These are phyloP conservation scores for Myrmecobius fasciatus DNA, from an alignment of 2,113 vertebrate species.

Conservation along the genomic window DNA sequence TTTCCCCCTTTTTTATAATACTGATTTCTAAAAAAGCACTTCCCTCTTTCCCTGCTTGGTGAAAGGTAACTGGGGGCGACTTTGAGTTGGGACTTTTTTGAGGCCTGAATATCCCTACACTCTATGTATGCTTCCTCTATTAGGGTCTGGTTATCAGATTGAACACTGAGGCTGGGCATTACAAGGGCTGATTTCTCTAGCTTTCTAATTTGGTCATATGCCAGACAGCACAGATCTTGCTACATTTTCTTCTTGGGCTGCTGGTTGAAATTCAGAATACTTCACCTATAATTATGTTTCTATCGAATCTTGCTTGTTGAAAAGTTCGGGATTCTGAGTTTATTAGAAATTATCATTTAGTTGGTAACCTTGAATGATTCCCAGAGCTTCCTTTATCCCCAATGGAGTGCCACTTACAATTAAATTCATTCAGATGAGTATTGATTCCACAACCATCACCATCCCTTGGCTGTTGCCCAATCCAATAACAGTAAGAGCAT, in stretches of 20 bases:
- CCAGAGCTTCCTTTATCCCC: slow-evolving; percentile 71
- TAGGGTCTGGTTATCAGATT: slow-evolving; percentile 12
- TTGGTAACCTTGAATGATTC: slow-evolving; percentile 82
- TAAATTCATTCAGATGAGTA: slow-evolving; percentile 84
- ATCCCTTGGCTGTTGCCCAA: slow-evolving; percentile 69
- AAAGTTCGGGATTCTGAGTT: slow-evolving; percentile 67
- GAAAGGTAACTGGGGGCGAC: slow-evolving; percentile 29
- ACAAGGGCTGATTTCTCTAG: background rate
- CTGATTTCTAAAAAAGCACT: background rate
- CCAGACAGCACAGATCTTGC: background rate
- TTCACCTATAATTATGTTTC: slow-evolving; percentile 60
- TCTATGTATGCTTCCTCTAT: background rate
- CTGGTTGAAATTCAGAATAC: slow-evolving; percentile 79
- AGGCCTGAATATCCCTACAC: slow-evolving; percentile 33
- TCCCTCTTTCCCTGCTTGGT: background rate
- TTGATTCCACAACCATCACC: slow-evolving; percentile 79
- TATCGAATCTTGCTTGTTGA: slow-evolving; percentile 68
- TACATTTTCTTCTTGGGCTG: slow-evolving; percentile 69
- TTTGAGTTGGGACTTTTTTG: slow-evolving; percentile 38
- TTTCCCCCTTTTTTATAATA: slow-evolving; percentile 29
- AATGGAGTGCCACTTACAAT: slow-evolving; percentile 80
- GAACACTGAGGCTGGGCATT: slow-evolving; percentile 7
- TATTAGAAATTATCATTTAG: slow-evolving; percentile 69
- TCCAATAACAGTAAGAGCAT: slow-evolving; percentile 70
- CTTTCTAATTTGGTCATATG: slow-evolving; percentile 3